phyloP scores from a whole-genome alignment of 2,113 vertebrate genomes.

The Sigmodon hispidus region DNA sequence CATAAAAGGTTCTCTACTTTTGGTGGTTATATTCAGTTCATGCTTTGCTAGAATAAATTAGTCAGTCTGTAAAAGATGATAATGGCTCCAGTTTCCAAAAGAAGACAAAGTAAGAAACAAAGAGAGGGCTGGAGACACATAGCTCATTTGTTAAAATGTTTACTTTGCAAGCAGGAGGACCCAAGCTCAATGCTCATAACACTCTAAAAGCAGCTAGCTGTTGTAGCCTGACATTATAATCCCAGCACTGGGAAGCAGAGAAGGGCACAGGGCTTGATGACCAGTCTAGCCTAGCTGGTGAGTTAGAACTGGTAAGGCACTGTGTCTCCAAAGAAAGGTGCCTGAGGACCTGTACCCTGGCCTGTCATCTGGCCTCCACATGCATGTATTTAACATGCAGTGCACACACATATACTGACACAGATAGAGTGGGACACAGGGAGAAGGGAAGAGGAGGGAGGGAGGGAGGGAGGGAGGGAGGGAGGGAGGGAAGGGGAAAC shows the following conservation, averaged over 20 bases:
- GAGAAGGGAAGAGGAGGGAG: no score
- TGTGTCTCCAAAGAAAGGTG: neutral
- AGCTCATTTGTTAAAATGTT: neutral
- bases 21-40: neutral
- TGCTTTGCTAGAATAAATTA: neutral
- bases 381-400: neutral
- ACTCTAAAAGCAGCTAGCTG: neutral
- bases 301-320: neutral
- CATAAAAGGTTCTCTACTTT: neutral
- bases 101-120: neutral
- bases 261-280: neutral
- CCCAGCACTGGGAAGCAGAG: neutral
- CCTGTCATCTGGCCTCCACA: neutral
- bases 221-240: neutral
- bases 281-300: neutral
- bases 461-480: neutral
- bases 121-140: conserved; percentile 1
- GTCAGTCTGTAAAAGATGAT: neutral
- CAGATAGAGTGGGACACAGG: neutral
- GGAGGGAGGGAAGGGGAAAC: no score
- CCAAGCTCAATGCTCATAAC: neutral
- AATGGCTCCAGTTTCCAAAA: conserved; percentile 21
- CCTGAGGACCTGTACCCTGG: neutral
- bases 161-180: neutral
- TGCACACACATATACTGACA: neutral